Conservation (phyloP, 2,113 vertebrate species). For the Hypocryptadius cinnamomeus region DNA sequence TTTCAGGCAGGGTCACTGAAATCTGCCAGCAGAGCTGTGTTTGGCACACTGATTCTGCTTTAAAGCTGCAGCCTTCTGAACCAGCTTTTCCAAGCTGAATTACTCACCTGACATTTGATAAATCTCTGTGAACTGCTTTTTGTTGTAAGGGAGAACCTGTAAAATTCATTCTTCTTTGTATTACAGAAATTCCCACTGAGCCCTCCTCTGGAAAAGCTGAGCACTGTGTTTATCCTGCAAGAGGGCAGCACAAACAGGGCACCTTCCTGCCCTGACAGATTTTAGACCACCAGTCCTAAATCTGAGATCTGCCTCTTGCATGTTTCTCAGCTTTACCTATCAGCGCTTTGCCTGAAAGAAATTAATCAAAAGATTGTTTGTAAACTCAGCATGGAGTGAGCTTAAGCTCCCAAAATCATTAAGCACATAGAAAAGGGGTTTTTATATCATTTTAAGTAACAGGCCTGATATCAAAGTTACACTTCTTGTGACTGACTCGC, state of each 20-base stretch:
- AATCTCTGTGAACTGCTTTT: neutral
- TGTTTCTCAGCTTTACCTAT: neutral
- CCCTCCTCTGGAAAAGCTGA: neutral
- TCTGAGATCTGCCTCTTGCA: neutral
- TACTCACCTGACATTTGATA: neutral
- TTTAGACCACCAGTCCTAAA: neutral
- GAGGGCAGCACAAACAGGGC: neutral
- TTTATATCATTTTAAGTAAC: neutral
- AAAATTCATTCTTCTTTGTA: neutral
- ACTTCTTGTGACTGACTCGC: neutral
- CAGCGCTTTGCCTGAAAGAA: neutral
- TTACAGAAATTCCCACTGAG: neutral
- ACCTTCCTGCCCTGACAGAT: neutral
- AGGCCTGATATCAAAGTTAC: neutral
- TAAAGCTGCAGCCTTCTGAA: neutral
- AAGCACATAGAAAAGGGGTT: rapidly evolving
- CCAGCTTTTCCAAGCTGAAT: neutral
- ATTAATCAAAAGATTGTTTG: neutral
- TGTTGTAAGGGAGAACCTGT: neutral
- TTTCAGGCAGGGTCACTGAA: neutral
- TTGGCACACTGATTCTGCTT: neutral
- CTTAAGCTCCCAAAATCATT: neutral
- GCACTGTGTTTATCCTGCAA: neutral
- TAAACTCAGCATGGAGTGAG: neutral
- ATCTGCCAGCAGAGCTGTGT: neutral